Evolutionary conservation across 2,113 vertebrate species (phyloP).

Genomic region (Rhea americana): DNA sequence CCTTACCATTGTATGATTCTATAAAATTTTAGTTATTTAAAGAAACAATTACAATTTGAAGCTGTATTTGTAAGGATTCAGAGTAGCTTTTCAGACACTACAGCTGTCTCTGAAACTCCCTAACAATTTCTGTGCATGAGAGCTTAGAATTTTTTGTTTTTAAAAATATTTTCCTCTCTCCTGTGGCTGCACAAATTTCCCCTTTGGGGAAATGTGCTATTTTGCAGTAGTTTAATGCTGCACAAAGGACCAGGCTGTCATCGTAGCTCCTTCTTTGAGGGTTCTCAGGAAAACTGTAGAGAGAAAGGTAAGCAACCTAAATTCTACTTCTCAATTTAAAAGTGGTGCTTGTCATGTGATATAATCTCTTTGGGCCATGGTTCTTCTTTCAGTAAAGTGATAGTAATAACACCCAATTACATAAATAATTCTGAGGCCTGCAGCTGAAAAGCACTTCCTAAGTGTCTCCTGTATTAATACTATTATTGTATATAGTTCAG

Average conservation of each 20-base stretch:
- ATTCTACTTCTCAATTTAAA: not conserved
- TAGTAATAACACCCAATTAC: not conserved
- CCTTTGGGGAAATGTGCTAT: not conserved
- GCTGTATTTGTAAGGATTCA: not conserved
- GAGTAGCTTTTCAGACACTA: not conserved
- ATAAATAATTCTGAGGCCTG: not conserved
- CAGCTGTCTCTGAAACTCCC: accelerated
- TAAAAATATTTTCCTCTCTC: not conserved
- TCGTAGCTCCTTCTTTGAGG: not conserved
- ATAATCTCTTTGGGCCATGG: not conserved
- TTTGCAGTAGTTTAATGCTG: not conserved
- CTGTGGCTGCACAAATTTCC: not conserved
- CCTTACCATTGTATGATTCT: too few species aligned
- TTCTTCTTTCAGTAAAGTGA: not conserved
- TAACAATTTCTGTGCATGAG: not conserved
- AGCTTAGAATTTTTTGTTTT: not conserved
- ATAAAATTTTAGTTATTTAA: not conserved
- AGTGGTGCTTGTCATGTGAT: not conserved
- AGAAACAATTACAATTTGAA: not conserved
- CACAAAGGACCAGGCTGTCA: not conserved
- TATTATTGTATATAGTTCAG: not conserved
- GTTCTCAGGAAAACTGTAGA: not conserved
- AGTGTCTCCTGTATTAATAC: not conserved
- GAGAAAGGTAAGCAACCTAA: not conserved
- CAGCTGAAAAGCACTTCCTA: not conserved